Evolutionary conservation across 1,140 invertebrate genomes (phyloP).

Genomic region (Thalassaphorura encarpata): DNA sequence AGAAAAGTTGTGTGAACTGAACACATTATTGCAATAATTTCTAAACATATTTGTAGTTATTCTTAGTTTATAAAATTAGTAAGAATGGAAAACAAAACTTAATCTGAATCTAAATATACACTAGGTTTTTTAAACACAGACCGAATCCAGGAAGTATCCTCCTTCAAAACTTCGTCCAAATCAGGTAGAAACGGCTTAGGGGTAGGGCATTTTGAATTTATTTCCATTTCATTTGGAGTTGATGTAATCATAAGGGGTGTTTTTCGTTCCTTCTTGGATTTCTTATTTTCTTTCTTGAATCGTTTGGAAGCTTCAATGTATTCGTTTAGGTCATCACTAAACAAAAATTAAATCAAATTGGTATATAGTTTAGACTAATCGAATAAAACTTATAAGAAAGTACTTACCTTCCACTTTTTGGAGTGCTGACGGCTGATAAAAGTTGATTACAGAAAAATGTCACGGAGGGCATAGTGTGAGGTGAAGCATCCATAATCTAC

Average conservation of each 20-base stretch:
- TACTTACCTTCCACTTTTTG: conserved; percentile 4
- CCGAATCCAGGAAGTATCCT: conserved; percentile 15
- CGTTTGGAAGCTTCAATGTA: neutral
- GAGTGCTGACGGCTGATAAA: conserved; percentile 13
- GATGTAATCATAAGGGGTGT: neutral
- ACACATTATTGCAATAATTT: neutral
- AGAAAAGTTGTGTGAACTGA: neutral
- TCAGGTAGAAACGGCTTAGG: conserved; percentile 1
- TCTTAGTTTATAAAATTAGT: neutral
- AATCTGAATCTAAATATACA: neutral
- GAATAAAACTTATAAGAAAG: neutral
- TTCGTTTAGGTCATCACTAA: neutral
- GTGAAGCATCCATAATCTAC: conserved; percentile 29
- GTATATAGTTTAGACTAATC: neutral
- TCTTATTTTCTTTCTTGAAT: neutral
- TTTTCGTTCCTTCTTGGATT: neutral
- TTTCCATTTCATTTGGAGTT: neutral
- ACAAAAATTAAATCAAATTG: neutral
- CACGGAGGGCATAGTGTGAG: conserved; percentile 28
- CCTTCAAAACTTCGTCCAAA: conserved; percentile 6
- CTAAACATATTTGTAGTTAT: neutral
- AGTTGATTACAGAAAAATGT: conserved; percentile 21
- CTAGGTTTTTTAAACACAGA: no score
- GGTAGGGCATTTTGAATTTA: neutral
- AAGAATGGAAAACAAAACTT: neutral